A percentile compares a stretch with the other conserved stretches of the same genome.
These are phyloP conservation scores for Sciurus niger DNA, from an alignment of 2,113 vertebrate genomes.

Conservation along the genomic window DNA sequence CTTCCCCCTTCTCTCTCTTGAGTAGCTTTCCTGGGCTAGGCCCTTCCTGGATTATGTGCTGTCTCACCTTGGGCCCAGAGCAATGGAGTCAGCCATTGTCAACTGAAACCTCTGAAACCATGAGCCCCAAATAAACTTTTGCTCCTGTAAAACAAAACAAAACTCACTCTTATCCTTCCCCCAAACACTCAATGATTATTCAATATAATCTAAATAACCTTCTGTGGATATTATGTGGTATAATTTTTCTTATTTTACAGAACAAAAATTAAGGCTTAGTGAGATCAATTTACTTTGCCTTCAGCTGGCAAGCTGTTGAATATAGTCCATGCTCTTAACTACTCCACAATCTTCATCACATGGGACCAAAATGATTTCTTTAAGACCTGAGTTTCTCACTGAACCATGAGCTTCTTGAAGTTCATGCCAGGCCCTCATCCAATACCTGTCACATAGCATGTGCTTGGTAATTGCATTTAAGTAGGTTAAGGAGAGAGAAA, in stretches of 20 bases:
- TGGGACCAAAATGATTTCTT: not conserved
- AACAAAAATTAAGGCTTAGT: slow-evolving; percentile 11
- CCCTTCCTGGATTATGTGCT: too few relatives aligned
- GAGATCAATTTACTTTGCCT: not conserved
- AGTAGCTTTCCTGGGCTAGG: too few relatives aligned
- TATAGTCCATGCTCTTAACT: not conserved
- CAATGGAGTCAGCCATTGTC: too few relatives aligned
- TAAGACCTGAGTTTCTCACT: not conserved
- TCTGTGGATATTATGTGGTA: not conserved
- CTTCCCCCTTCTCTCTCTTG: too few relatives aligned
- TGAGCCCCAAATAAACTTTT: too few relatives aligned
- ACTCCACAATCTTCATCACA: not conserved
- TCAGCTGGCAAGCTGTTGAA: not conserved
- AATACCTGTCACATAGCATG: not conserved
- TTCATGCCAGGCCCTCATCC: not conserved
- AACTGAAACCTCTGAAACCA: too few relatives aligned
- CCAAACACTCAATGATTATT: not conserved
- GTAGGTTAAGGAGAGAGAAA: slow-evolving; percentile 3
- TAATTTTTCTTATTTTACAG: slow-evolving; percentile 54
- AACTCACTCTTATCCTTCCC: not conserved
- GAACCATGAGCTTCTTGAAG: not conserved
- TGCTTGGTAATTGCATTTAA: not conserved
- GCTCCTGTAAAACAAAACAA: too few relatives aligned
- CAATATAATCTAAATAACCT: slow-evolving; percentile 32
- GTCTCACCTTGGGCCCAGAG: too few relatives aligned